These are phyloP conservation scores for Piscicola geometra DNA, from an alignment of 2,888 invertebrate species.

Conservation along the genomic window DNA sequence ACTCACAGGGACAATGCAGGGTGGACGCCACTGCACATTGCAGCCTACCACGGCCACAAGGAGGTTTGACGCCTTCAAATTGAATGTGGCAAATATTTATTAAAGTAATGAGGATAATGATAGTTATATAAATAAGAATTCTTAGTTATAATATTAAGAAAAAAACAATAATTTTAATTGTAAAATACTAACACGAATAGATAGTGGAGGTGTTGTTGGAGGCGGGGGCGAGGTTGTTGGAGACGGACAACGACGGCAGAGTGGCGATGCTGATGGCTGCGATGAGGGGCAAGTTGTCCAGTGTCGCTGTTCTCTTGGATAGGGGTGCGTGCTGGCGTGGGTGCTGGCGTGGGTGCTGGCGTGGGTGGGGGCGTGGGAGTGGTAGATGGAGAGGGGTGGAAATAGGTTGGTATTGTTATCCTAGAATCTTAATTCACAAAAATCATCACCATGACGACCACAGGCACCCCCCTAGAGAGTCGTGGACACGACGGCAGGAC, in stretches of 20 bases:
- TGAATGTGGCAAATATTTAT: not conserved
- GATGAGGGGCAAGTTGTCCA: conserved; percentile 59
- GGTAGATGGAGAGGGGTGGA: conserved; percentile 71
- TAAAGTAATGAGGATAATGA: conserved; percentile 6
- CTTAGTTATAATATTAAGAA: too few species aligned
- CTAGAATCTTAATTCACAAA: too few species aligned
- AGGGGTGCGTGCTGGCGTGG: conserved; percentile 55
- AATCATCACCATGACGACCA: too few species aligned
- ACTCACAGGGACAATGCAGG: conserved; percentile 77
- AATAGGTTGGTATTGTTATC: conserved; percentile 65
- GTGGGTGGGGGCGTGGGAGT: conserved; percentile 60
- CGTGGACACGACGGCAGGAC: conserved; percentile 68
- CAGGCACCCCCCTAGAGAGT: conserved; percentile 59
- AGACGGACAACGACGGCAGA: conserved; percentile 58
- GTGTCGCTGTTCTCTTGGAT: conserved; percentile 41
- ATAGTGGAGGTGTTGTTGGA: conserved; percentile 57
- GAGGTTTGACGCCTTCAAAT: conserved; percentile 63
- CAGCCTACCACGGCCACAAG: conserved; percentile 85
- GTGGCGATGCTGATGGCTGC: conserved; percentile 68
- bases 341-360: conserved; percentile 70
- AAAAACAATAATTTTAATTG: too few species aligned
- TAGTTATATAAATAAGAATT: too few species aligned
- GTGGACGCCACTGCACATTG: conserved; percentile 93
- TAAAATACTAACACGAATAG: too few species aligned
- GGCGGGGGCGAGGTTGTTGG: conserved; percentile 56